Evolutionary conservation across 1,140 invertebrate genomes (phyloP).

Genomic region (Lordiphosa stackelbergi): DNA sequence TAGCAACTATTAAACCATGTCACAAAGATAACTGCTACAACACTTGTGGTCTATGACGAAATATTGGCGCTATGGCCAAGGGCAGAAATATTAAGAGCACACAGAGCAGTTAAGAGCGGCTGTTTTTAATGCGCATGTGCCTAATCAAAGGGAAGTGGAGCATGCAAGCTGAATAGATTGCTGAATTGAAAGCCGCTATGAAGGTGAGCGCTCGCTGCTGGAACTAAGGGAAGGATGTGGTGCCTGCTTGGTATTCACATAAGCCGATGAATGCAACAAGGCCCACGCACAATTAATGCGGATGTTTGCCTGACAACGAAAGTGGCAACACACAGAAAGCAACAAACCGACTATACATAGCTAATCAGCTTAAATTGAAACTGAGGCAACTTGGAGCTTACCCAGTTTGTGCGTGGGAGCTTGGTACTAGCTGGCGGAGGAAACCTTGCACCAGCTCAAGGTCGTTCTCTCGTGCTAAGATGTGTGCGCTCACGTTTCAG

Average conservation of each 20-base stretch:
- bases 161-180: slow-evolving; percentile 19
- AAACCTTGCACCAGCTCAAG: slow-evolving; percentile 46
- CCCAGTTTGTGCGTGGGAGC: slow-evolving; percentile 1
- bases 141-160: no score
- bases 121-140: no score
- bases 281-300: slow-evolving; percentile 46
- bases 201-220: slow-evolving; percentile 17
- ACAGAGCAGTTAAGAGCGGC: neutral
- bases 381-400: slow-evolving; percentile 13
- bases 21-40: neutral
- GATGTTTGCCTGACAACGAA: slow-evolving; percentile 31
- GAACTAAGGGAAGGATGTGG: slow-evolving; percentile 14
- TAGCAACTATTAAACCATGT: no score
- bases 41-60: no score
- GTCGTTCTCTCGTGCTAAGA: slow-evolving; percentile 26
- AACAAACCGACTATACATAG: slow-evolving; percentile 21
- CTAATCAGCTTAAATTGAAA: slow-evolving; percentile 30
- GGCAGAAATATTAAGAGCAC: neutral
- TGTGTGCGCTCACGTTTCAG: slow-evolving; percentile 12
- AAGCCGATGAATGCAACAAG: slow-evolving; percentile 40
- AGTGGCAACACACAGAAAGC: slow-evolving; percentile 15
- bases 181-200: slow-evolving; percentile 36
- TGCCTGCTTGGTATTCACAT: slow-evolving; percentile 11
- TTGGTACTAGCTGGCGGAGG: slow-evolving; percentile 1
- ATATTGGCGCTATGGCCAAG: neutral